A percentile compares a stretch with the other conserved stretches of the same genome.
Conservation (phyloP, 2,113 vertebrate species). For the Ranitomeya imitator region DNA sequence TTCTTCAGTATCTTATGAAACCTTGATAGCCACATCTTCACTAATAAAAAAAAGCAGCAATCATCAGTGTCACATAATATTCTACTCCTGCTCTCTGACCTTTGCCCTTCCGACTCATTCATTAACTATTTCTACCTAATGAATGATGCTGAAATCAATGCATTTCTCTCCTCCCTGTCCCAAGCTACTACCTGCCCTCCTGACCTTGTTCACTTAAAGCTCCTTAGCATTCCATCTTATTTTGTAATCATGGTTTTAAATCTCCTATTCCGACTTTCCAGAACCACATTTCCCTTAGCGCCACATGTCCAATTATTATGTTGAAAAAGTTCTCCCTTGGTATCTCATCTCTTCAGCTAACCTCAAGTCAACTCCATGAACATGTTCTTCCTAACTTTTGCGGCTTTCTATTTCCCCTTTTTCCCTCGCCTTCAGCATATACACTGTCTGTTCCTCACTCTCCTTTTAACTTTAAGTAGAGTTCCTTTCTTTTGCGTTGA, state of each 20-base stretch:
- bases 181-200: not conserved
- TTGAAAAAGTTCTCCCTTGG: no score
- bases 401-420: no score
- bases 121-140: not conserved
- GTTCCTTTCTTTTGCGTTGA: no score
- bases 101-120: not conserved
- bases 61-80: not conserved
- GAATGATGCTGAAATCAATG: not conserved
- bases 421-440: no score
- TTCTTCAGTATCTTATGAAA: not conserved
- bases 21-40: not conserved
- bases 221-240: not conserved
- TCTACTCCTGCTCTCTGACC: not conserved
- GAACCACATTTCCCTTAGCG: not conserved
- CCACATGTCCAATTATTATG: not conserved
- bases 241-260: not conserved
- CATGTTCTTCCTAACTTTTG: not conserved
- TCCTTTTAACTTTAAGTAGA: no score
- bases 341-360: not conserved
- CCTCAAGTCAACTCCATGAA: not conserved
- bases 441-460: no score
- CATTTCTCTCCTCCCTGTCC: not conserved
- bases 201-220: not conserved
- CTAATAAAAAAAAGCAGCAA: not conserved
- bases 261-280: not conserved